Conservation (phyloP, 2,888 invertebrate genomes). For the Coenonympha arcania region DNA sequence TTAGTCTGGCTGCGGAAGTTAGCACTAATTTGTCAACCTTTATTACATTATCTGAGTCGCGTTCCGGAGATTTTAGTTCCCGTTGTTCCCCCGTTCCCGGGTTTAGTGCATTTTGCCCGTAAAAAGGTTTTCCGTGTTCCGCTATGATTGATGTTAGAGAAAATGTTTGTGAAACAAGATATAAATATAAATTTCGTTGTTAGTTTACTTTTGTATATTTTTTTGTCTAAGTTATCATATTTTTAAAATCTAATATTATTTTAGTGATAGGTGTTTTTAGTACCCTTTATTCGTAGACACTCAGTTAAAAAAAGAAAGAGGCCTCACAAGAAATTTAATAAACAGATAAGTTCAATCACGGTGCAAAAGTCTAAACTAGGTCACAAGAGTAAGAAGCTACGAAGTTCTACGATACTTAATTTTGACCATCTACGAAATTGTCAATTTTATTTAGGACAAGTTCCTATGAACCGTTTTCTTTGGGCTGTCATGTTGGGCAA, state of each 20-base stretch:
- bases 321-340: too few relatives aligned
- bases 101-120: conserved; percentile 23
- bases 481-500: too few relatives aligned
- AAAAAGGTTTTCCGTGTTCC: conserved; percentile 47
- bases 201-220: background rate
- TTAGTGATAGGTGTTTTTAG: too few relatives aligned
- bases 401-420: too few relatives aligned
- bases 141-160: conserved; percentile 35
- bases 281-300: too few relatives aligned
- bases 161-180: conserved; percentile 15
- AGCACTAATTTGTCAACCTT: conserved; percentile 60
- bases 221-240: background rate
- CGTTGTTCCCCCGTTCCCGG: conserved; percentile 25
- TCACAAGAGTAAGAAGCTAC: too few relatives aligned
- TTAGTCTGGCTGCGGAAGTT: conserved; percentile 42
- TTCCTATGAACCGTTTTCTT: too few relatives aligned
- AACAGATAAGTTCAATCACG: too few relatives aligned
- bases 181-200: conserved; percentile 8
- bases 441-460: too few relatives aligned
- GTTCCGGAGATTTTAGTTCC: conserved; percentile 48
- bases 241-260: background rate
- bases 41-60: conserved; percentile 53
- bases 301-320: too few relatives aligned
- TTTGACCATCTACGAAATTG: too few relatives aligned
- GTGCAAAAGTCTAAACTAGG: too few relatives aligned